These are phyloP conservation scores for Dipodomys merriami DNA, from an alignment of 2,113 vertebrate genomes.

Conservation along the genomic window DNA sequence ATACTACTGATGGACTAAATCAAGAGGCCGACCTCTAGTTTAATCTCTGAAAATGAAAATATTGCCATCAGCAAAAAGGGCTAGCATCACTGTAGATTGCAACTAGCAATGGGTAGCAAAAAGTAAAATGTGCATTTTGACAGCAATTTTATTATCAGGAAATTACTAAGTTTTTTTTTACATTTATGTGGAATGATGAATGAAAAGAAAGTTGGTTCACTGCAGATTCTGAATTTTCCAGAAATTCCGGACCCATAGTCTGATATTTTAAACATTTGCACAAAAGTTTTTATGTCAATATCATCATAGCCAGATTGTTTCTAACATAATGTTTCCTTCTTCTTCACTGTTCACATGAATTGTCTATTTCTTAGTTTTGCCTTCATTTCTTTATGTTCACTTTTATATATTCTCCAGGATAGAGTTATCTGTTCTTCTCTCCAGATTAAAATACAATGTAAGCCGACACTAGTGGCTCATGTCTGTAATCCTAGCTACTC, in stretches of 20 bases:
- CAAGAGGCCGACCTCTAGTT: not conserved
- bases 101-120: not conserved
- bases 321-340: not conserved
- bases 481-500: no score
- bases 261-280: not conserved
- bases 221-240: not conserved
- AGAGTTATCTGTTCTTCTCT: not conserved
- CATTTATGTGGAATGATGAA: not conserved
- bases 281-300: not conserved
- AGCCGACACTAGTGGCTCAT: no score
- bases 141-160: conserved; percentile 22
- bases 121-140: not conserved
- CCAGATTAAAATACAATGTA: not conserved
- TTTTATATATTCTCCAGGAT: not conserved
- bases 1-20: not conserved
- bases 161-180: conserved; percentile 20
- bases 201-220: not conserved
- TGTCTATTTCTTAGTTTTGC: not conserved
- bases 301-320: not conserved
- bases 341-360: not conserved
- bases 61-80: not conserved
- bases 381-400: not conserved
- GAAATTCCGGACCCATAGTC: not conserved
- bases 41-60: not conserved
- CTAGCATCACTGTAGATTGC: not conserved